Evolutionary conservation across 2,113 vertebrate species (phyloP).

Genomic region (Gallinago paraguaiae): DNA sequence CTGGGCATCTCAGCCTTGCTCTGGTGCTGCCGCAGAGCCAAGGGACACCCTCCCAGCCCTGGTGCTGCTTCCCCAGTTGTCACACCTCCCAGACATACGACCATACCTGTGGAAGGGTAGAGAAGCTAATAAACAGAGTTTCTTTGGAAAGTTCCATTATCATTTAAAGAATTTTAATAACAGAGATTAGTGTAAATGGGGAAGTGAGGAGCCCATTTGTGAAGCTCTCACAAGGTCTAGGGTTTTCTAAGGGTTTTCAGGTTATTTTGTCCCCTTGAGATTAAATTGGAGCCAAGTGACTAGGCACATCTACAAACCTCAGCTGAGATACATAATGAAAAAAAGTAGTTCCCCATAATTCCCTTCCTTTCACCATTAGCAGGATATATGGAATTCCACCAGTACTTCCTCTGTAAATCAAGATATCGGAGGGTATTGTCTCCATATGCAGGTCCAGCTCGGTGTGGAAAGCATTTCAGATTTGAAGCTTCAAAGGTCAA

Average conservation of each 20-base stretch:
- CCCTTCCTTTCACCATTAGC: conserved; percentile 13
- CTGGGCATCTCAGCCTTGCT: background rate
- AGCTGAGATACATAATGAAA: conserved; percentile 1
- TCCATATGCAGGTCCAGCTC: background rate
- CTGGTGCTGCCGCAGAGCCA: background rate
- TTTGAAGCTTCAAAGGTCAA: background rate
- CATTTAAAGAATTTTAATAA: background rate
- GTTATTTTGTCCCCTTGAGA: background rate
- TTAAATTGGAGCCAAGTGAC: background rate
- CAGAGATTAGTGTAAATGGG: background rate
- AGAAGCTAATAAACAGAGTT: background rate
- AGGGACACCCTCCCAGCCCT: background rate
- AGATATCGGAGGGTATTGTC: background rate
- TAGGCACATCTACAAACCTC: background rate
- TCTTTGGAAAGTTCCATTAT: background rate
- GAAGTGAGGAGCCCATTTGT: background rate
- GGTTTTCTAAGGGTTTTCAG: background rate
- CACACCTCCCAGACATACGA: background rate
- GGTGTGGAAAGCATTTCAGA: background rate
- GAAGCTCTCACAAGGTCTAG: background rate
- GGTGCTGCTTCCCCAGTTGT: background rate
- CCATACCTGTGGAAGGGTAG: background rate
- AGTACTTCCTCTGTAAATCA: conserved; percentile 45
- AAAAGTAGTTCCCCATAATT: background rate
- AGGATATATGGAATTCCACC: conserved; percentile 23